A percentile compares a stretch with the other conserved stretches of the same genome.
These are phyloP conservation scores for Rhinophrynus dorsalis DNA, from an alignment of 2,797 vertebrate genomes.

Conservation along the genomic window DNA sequence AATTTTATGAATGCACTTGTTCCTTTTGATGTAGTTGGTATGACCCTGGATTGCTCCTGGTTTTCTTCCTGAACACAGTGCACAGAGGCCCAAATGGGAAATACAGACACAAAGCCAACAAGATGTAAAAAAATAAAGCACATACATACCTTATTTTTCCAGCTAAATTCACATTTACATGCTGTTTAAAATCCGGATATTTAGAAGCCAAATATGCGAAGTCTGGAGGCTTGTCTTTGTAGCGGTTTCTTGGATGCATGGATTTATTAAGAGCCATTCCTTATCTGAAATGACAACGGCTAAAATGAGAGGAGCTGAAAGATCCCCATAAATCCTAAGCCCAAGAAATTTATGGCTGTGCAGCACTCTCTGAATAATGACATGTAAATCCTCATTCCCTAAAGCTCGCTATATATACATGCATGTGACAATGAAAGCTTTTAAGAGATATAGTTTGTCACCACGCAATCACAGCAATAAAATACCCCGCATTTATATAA, in stretches of 20 bases:
- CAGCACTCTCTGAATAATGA: not conserved
- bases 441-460: not conserved
- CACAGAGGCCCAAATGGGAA: no score
- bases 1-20: no score
- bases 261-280: conserved; percentile 85
- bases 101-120: not conserved
- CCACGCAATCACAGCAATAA: not conserved
- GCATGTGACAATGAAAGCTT: not conserved
- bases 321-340: not conserved
- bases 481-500: not conserved
- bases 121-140: not conserved
- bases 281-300: conserved; percentile 6
- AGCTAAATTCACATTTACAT: conserved; percentile 78
- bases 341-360: not conserved
- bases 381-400: not conserved
- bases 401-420: not conserved
- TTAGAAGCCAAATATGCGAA: conserved; percentile 85
- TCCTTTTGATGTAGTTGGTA: no score
- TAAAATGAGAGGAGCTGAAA: not conserved
- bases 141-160: conserved; percentile 79
- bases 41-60: no score
- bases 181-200: conserved; percentile 85
- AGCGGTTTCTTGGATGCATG: conserved; percentile 88
- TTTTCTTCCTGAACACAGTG: no score
- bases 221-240: conserved; percentile 88